These are phyloP conservation scores for Flabesymbios commensalis DNA, from an alignment of 2,888 invertebrate genomes.

Conservation along the genomic window DNA sequence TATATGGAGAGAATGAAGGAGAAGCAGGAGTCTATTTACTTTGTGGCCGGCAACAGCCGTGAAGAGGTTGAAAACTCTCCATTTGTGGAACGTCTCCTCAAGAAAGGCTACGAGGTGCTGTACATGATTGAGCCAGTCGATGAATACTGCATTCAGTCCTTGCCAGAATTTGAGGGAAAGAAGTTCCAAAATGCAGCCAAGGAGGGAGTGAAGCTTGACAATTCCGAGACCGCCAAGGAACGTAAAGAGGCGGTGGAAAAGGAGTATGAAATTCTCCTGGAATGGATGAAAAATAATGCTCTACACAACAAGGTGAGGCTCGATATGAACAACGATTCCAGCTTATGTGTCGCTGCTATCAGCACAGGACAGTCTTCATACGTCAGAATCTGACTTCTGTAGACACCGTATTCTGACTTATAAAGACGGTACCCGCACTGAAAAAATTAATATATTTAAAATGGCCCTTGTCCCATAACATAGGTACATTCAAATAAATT, in stretches of 20 bases:
- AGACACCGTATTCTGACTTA: no score
- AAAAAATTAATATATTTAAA: no score
- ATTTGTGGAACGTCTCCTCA: slow-evolving; percentile 90
- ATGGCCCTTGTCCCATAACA: no score
- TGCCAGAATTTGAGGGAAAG: slow-evolving; percentile 97
- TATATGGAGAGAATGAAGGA: slow-evolving; percentile 95
- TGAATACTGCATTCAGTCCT: slow-evolving; percentile 90
- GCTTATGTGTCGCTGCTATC: no score
- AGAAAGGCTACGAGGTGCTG: slow-evolving; percentile 93
- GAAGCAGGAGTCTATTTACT: slow-evolving; percentile 92
- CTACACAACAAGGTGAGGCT: slow-evolving; percentile 73
- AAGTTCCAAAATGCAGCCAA: slow-evolving; percentile 98
- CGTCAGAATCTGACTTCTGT: no score
- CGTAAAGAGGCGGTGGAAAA: slow-evolving; percentile 72
- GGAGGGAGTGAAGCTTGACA: slow-evolving; percentile 85
- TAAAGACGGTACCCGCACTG: no score
- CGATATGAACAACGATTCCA: no score
- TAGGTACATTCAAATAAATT: no score
- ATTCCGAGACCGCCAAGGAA: slow-evolving; percentile 75
- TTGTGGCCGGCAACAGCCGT: slow-evolving; percentile 90
- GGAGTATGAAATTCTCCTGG: slow-evolving; percentile 84
- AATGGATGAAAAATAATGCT: slow-evolving; percentile 84
- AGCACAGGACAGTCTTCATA: no score
- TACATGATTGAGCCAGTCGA: slow-evolving; percentile 96
- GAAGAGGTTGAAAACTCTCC: slow-evolving; percentile 88